These are phyloP conservation scores for Saturnia japonica DNA, from an alignment of 2,888 invertebrate species.

Conservation along the genomic window DNA sequence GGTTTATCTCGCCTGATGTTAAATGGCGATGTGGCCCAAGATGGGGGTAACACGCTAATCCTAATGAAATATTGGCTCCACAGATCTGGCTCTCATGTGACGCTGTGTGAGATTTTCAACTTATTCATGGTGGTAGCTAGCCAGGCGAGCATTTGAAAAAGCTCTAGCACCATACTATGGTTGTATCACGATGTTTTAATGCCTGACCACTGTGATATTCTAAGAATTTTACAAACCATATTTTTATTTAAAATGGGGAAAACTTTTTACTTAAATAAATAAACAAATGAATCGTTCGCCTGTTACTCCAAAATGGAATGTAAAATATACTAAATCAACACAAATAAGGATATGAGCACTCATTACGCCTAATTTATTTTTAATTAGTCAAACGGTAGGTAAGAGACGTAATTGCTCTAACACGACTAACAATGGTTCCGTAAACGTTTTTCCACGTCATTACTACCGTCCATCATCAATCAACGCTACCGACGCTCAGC, in stretches of 20 bases:
- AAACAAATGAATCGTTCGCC: not conserved
- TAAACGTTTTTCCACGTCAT: constrained; percentile 22
- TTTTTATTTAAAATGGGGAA: not conserved
- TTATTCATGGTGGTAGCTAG: too few relatives aligned
- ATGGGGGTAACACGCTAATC: too few relatives aligned
- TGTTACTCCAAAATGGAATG: not conserved
- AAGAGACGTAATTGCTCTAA: constrained; percentile 21
- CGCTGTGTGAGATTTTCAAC: too few relatives aligned
- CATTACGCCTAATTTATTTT: constrained; percentile 17
- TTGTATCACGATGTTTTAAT: too few relatives aligned
- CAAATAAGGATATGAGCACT: not conserved
- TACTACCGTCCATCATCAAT: constrained; percentile 14
- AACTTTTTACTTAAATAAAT: not conserved
- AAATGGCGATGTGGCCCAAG: too few relatives aligned
- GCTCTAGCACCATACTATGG: too few relatives aligned
- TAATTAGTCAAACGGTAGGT: constrained; percentile 20
- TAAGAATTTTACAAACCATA: not conserved
- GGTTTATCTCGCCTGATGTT: too few relatives aligned
- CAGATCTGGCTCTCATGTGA: too few relatives aligned
- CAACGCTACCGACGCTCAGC: not conserved
- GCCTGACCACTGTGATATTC: too few relatives aligned
- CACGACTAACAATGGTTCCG: constrained; percentile 16
- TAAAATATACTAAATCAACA: constrained; percentile 2
- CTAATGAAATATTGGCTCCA: too few relatives aligned
- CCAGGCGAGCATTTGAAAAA: too few relatives aligned